Percentiles rank a stretch among this genome's conserved stretches.
phyloP scores from a whole-genome alignment of 2,113 vertebrate species.

The Diphyllodes magnificus region DNA sequence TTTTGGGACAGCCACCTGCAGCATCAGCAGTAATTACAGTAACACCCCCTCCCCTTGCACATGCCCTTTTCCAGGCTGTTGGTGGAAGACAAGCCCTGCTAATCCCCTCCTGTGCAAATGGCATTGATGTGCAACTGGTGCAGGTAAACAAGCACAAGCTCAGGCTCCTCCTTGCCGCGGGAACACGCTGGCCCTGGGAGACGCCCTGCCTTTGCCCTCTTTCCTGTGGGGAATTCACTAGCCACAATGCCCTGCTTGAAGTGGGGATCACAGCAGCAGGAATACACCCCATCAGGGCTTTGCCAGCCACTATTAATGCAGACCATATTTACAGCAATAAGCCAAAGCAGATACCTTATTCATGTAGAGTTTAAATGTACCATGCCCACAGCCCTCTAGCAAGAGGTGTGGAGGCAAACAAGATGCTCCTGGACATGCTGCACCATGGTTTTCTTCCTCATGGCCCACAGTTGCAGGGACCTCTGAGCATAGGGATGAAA shows the following conservation, averaged over 20 bases:
- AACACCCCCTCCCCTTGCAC: not conserved
- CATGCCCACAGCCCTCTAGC: not conserved
- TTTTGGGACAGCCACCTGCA: not conserved
- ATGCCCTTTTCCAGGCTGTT: not conserved
- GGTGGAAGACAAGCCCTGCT: not conserved
- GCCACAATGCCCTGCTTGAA: not conserved
- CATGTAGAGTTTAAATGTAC: not conserved
- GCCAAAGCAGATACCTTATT: not conserved
- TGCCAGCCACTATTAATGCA: not conserved
- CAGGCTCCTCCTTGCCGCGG: not conserved
- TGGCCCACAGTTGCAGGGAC: accelerated
- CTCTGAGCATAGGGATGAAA: not conserved
- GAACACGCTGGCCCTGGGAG: not conserved
- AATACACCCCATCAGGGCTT: not conserved
- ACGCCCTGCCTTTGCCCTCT: not conserved
- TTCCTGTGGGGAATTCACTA: not conserved
- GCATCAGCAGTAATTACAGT: not conserved
- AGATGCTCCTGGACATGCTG: not conserved
- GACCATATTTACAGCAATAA: not conserved
- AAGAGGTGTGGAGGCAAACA: not conserved
- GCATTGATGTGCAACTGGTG: not conserved
- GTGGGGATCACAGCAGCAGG: not conserved
- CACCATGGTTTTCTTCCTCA: not conserved
- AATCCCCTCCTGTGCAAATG: not conserved
- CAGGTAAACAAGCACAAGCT: not conserved